phyloP scores from a whole-genome alignment of 2,888 invertebrate genomes.

The Pristionchus fissidentatus region DNA sequence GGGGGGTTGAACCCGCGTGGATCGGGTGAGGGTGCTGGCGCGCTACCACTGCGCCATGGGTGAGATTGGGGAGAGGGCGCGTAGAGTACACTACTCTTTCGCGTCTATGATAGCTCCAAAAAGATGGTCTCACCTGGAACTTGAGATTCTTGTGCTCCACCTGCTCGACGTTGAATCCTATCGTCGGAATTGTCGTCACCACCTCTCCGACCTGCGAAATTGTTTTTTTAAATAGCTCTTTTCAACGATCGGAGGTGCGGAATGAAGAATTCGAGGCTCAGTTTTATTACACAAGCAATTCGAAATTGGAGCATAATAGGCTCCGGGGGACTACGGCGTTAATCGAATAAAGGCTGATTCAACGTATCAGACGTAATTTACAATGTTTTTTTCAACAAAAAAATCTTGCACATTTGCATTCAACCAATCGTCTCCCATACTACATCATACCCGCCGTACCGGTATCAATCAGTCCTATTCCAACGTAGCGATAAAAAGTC shows the following conservation, averaged over 20 bases:
- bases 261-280: too few relatives aligned
- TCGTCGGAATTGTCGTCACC: slow-evolving; percentile 84
- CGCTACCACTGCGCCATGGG: slow-evolving; percentile 37
- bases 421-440: neutral
- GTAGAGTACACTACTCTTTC: too few relatives aligned
- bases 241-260: too few relatives aligned
- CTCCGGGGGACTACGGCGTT: too few relatives aligned
- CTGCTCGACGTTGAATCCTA: slow-evolving; percentile 99
- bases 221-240: too few relatives aligned
- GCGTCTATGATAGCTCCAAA: too few relatives aligned
- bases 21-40: neutral
- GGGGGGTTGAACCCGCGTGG: neutral
- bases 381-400: too few relatives aligned
- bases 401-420: too few relatives aligned
- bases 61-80: neutral
- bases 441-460: neutral
- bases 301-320: too few relatives aligned
- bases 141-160: slow-evolving; percentile 98
- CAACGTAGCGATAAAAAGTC: neutral
- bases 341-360: too few relatives aligned
- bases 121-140: slow-evolving; percentile 87
- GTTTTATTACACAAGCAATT: too few relatives aligned
- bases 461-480: neutral
- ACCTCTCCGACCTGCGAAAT: slow-evolving; percentile 70
- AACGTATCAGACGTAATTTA: too few relatives aligned